phyloP scores from a whole-genome alignment of 1,140 invertebrate species.

The Drosophila kanapiae region DNA sequence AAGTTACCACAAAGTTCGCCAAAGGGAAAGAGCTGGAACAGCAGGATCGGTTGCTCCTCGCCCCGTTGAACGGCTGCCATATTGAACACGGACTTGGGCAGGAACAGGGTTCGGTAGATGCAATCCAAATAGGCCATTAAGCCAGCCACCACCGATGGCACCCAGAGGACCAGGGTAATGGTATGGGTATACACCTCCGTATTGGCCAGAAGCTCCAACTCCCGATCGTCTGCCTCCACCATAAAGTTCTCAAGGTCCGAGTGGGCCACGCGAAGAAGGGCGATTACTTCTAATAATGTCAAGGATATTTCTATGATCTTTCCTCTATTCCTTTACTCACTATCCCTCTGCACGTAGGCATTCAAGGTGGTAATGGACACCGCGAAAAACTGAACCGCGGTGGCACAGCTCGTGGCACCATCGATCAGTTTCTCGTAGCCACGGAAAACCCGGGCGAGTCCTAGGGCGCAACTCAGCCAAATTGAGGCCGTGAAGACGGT shows the following conservation, averaged over 20 bases:
- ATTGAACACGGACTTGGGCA: constrained; percentile 70
- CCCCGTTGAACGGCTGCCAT: constrained; percentile 45
- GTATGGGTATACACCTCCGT: constrained; percentile 46
- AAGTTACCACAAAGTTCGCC: constrained; percentile 67
- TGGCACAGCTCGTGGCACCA: constrained; percentile 72
- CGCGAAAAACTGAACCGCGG: constrained; percentile 65
- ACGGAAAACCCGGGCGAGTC: constrained; percentile 47
- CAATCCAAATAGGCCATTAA: constrained; percentile 68
- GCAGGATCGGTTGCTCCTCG: constrained; percentile 63
- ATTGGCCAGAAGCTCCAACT: constrained; percentile 40
- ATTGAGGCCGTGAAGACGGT: constrained; percentile 70
- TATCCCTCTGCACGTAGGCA: constrained; percentile 62
- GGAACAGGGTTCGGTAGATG: constrained; percentile 65
- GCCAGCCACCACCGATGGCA: constrained; percentile 65
- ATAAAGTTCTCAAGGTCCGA: constrained; percentile 41
- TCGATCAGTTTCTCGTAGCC: constrained; percentile 66
- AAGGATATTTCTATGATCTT: background rate
- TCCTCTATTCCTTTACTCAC: constrained; percentile 34
- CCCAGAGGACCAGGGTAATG: constrained; percentile 66
- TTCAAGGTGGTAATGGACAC: constrained; percentile 66
- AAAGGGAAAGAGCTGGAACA: constrained; percentile 71
- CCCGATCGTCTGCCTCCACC: constrained; percentile 39
- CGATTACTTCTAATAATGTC: constrained; percentile 43
- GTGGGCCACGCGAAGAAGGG: constrained; percentile 42
- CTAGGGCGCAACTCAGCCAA: constrained; percentile 62